phyloP scores from a whole-genome alignment of 2,113 vertebrate species.

The Cepphus grylle region DNA sequence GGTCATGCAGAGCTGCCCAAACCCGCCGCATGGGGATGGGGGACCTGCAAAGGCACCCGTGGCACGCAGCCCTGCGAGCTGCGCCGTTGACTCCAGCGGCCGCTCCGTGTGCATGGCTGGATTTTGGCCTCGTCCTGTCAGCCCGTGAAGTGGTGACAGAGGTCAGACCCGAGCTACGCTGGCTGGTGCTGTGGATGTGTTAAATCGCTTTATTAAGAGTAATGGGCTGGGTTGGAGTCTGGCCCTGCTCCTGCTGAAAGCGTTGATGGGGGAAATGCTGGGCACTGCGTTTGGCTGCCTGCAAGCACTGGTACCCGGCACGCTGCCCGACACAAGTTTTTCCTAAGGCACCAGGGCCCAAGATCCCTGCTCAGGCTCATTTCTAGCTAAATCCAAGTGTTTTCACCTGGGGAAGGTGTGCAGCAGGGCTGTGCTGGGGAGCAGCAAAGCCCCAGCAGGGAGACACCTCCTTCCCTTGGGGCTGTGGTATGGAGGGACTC shows the following conservation, averaged over 20 bases:
- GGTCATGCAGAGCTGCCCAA: background rate
- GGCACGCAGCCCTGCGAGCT: rapidly evolving
- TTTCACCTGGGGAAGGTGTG: background rate
- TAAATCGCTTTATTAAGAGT: background rate
- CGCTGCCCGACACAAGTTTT: background rate
- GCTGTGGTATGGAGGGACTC: background rate
- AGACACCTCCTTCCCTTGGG: background rate
- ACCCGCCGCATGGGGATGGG: rapidly evolving
- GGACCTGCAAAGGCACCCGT: background rate
- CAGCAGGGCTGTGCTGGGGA: background rate
- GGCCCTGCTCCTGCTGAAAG: background rate
- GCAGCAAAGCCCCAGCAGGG: background rate
- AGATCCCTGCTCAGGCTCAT: background rate
- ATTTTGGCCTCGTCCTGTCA: background rate
- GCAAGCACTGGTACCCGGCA: background rate
- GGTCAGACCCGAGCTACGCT: background rate
- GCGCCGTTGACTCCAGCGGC: rapidly evolving
- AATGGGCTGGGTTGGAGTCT: background rate
- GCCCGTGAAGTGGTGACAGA: background rate
- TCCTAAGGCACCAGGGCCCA: rapidly evolving
- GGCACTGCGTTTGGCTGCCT: background rate
- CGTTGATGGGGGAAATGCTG: background rate
- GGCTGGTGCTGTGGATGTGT: background rate
- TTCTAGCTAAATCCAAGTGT: background rate
- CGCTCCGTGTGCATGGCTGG: rapidly evolving